phyloP scores from a whole-genome alignment of 1,140 invertebrate species.

The Microplitis mediator region DNA sequence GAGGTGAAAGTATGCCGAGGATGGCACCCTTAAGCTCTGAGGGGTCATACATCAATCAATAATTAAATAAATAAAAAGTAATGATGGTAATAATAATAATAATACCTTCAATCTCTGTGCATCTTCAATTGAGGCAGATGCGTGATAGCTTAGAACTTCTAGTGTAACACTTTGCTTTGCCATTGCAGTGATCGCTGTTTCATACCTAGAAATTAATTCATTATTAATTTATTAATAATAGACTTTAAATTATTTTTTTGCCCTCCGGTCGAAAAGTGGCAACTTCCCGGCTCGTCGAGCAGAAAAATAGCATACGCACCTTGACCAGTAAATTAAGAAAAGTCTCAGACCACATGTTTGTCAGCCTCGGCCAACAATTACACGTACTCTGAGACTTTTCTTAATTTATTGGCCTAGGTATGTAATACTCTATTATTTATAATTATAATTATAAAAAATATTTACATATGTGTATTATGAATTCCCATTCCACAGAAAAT shows the following conservation, averaged over 20 bases:
- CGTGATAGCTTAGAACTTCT: slow-evolving; percentile 95
- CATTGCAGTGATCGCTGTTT: slow-evolving; percentile 89
- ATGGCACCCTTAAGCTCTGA: slow-evolving; percentile 77
- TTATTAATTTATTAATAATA: slow-evolving; percentile 20
- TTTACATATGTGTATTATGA: slow-evolving; percentile 91
- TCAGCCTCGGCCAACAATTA: too few species aligned
- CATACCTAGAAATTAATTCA: slow-evolving; percentile 67
- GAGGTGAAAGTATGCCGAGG: slow-evolving; percentile 79
- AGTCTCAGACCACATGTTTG: too few species aligned
- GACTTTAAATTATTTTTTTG: slow-evolving; percentile 15
- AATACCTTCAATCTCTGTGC: slow-evolving; percentile 79
- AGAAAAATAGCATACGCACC: too few species aligned
- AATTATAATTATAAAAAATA: neutral
- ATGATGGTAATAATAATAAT: slow-evolving; percentile 28
- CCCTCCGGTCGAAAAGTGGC: too few species aligned
- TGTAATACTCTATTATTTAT: too few species aligned
- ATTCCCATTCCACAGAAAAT: slow-evolving; percentile 99
- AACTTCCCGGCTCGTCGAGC: too few species aligned
- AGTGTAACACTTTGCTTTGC: slow-evolving; percentile 95
- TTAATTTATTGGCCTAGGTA: too few species aligned
- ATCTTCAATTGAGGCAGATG: slow-evolving; percentile 88
- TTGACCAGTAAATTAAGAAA: too few species aligned
- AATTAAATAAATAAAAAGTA: slow-evolving; percentile 3
- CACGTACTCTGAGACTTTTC: too few species aligned
- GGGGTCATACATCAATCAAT: slow-evolving; percentile 23